Evolutionary conservation across 2,888 invertebrate genomes (phyloP).

Genomic region (Sabellastarte sp.): DNA sequence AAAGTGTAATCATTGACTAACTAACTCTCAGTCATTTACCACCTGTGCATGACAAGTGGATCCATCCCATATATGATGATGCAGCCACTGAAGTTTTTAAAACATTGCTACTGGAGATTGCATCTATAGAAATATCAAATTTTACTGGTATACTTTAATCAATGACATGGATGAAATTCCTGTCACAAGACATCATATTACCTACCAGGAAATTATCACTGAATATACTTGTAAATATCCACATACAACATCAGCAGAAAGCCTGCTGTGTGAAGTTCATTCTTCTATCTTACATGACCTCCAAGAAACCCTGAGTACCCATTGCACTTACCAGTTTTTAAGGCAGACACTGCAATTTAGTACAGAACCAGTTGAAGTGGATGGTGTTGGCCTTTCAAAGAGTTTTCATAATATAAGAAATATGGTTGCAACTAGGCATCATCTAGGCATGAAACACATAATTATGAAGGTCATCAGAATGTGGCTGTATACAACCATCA

Average conservation of each 20-base stretch:
- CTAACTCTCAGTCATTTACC: background rate
- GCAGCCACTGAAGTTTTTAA: background rate
- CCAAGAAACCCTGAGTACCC: background rate
- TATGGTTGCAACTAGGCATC: background rate
- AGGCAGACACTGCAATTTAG: background rate
- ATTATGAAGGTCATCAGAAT: background rate
- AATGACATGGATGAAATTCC: background rate
- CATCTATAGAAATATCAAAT: background rate
- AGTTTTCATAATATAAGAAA: background rate
- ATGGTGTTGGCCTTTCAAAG: background rate
- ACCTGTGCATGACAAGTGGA: background rate
- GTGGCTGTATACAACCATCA: background rate
- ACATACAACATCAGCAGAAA: background rate
- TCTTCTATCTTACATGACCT: background rate
- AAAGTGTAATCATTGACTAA: background rate
- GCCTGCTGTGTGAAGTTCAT: background rate
- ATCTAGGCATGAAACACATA: background rate
- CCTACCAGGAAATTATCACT: background rate
- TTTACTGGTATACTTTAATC: background rate
- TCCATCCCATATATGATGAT: background rate
- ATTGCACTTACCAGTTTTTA: background rate
- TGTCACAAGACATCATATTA: background rate
- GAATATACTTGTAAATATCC: background rate
- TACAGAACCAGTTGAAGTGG: background rate
- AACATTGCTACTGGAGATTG: background rate